These are phyloP conservation scores for Anser brachyrhynchus DNA, from an alignment of 2,113 vertebrate species.

Conservation along the genomic window DNA sequence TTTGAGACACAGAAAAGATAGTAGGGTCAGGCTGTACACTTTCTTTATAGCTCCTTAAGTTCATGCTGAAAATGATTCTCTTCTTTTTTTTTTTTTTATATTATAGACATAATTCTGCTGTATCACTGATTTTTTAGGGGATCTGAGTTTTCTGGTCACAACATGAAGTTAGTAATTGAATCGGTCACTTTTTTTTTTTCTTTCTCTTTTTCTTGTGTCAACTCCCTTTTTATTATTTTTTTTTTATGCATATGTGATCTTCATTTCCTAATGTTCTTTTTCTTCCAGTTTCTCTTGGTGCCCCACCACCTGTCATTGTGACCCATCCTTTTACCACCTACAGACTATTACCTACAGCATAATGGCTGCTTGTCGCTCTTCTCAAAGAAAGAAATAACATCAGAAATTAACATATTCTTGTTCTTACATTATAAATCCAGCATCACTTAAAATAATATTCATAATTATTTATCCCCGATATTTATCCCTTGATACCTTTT, in stretches of 20 bases:
- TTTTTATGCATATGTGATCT: background rate
- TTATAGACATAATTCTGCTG: background rate
- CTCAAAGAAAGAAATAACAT: background rate
- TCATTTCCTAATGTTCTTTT: constrained; percentile 14
- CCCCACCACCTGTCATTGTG: background rate
- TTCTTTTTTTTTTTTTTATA: background rate
- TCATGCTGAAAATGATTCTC: background rate
- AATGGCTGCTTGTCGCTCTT: background rate
- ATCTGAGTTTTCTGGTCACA: background rate
- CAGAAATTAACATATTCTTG: background rate
- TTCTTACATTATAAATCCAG: background rate
- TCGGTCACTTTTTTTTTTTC: fast-evolving
- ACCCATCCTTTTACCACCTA: background rate
- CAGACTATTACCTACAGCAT: background rate
- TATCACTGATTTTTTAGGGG: background rate
- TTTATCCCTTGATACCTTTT: background rate
- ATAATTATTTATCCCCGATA: background rate
- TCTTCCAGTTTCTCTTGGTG: background rate
- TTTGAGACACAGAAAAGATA: background rate
- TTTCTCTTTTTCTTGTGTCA: background rate
- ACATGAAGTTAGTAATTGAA: background rate
- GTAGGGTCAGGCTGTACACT: background rate
- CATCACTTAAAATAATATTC: background rate
- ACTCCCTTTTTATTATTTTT: background rate
- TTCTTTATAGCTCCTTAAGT: background rate